These are phyloP conservation scores for Poecile atricapillus DNA, from an alignment of 2,113 vertebrate genomes.

Conservation along the genomic window DNA sequence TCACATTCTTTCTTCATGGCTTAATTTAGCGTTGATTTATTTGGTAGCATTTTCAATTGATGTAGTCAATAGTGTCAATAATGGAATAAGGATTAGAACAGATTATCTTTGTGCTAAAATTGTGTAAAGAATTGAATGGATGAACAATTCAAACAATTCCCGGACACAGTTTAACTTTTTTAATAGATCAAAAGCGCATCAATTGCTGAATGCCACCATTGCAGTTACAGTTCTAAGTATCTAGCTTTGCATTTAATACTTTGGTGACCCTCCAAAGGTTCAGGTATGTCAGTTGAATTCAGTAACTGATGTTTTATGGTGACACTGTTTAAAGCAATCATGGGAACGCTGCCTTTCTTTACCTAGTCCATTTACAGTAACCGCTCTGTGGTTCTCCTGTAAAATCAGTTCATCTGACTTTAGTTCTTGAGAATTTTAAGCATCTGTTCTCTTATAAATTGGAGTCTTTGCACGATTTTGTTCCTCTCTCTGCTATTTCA, in stretches of 20 bases:
- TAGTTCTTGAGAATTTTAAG: not conserved
- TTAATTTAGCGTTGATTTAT: slow-evolving; percentile 72
- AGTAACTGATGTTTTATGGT: not conserved
- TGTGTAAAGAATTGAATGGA: slow-evolving; percentile 32
- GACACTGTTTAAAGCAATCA: not conserved
- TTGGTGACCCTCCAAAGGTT: not conserved
- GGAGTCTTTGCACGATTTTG: not conserved
- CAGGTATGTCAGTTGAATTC: not conserved
- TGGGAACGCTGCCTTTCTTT: not conserved
- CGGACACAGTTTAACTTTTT: not conserved
- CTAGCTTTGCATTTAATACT: not conserved
- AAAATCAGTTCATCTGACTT: not conserved
- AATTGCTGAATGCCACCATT: not conserved
- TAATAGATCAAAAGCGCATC: not conserved
- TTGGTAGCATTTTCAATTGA: slow-evolving; percentile 56
- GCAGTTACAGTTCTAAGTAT: not conserved
- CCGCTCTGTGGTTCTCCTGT: not conserved
- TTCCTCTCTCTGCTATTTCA: slow-evolving; percentile 12
- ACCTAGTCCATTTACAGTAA: not conserved
- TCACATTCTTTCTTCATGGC: slow-evolving; percentile 61
- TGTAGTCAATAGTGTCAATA: slow-evolving; percentile 67
- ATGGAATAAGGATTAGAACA: slow-evolving; percentile 67
- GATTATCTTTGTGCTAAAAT: slow-evolving; percentile 65
- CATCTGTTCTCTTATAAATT: not conserved
- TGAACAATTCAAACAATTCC: not conserved